Percentiles rank a stretch among this genome's conserved stretches.
phyloP scores from a whole-genome alignment of 2,888 invertebrate genomes.

The Hypomecis punctinalis region DNA sequence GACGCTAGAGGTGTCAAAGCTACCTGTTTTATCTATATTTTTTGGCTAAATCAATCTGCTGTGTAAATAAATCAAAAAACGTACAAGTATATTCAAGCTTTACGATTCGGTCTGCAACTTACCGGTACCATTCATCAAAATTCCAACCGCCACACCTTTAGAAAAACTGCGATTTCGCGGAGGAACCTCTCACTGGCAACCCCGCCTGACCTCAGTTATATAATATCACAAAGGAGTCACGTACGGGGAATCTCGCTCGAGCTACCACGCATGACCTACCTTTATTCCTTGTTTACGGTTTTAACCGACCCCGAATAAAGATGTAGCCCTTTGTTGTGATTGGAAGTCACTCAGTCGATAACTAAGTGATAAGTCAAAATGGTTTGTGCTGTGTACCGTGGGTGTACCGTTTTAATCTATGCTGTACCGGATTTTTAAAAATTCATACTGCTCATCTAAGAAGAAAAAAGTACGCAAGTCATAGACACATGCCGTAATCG shows the following conservation, averaged over 20 bases:
- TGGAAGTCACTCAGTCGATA: constrained; percentile 28
- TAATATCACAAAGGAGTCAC: constrained; percentile 49
- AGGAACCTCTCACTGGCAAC: constrained; percentile 25
- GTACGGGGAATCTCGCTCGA: constrained; percentile 37
- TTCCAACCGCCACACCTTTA: constrained; percentile 5
- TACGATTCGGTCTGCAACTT: not conserved
- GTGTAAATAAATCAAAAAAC: too few species aligned
- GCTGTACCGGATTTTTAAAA: too few species aligned
- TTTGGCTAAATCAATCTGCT: too few species aligned
- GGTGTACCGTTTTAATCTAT: too few species aligned
- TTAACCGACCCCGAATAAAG: constrained; percentile 40
- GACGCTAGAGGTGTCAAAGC: too few species aligned
- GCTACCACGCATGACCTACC: constrained; percentile 42
- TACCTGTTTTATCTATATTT: too few species aligned
- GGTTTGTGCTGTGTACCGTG: too few species aligned
- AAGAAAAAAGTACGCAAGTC: too few species aligned
- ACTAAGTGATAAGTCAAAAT: not conserved
- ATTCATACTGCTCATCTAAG: too few species aligned
- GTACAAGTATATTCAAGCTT: not conserved
- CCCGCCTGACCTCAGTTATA: constrained; percentile 40
- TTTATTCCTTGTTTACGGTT: constrained; percentile 45
- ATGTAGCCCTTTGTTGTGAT: constrained; percentile 40
- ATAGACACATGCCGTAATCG: too few species aligned
- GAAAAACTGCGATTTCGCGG: constrained; percentile 22
- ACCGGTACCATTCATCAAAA: constrained; percentile 18